A percentile compares a stretch with the other conserved stretches of the same genome.
phyloP scores from a whole-genome alignment of 2,113 vertebrate species.

The Glaucomys volans region DNA sequence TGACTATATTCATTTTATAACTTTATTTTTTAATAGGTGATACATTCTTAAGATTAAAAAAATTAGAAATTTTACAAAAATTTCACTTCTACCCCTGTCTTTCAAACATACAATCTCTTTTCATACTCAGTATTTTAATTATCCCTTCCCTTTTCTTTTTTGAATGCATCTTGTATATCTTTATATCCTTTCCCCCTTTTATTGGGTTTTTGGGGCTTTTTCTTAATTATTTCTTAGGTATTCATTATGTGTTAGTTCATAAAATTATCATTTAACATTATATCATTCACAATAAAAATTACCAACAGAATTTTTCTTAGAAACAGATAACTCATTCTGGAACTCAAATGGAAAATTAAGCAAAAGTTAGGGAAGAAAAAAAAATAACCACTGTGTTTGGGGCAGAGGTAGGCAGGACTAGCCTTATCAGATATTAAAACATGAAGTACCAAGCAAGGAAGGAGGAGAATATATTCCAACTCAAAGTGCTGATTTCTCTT shows the following conservation, averaged over 20 bases:
- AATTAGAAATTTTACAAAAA: neutral
- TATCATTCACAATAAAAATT: conserved; percentile 44
- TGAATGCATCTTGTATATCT: neutral
- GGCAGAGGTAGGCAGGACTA: too few species aligned
- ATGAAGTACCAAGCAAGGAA: conserved; percentile 13
- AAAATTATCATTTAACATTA: neutral
- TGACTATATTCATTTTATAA: conserved; percentile 32
- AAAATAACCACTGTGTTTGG: neutral
- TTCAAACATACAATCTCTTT: neutral
- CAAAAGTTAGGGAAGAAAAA: neutral
- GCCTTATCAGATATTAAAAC: neutral
- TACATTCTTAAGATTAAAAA: neutral
- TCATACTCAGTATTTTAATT: neutral
- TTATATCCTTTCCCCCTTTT: neutral
- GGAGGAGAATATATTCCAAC: neutral
- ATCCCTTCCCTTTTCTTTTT: neutral
- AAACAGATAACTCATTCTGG: conserved; percentile 16
- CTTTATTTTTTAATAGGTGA: neutral
- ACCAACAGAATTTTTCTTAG: conserved; percentile 33
- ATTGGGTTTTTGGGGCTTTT: neutral
- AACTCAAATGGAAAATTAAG: conserved; percentile 28
- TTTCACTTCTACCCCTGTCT: neutral
- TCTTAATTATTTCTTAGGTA: conserved; percentile 19
- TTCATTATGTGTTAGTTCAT: conserved; percentile 15
- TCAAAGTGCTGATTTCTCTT: neutral